Conservation (phyloP, 2,888 invertebrate genomes). For the Tridacna gigas region DNA sequence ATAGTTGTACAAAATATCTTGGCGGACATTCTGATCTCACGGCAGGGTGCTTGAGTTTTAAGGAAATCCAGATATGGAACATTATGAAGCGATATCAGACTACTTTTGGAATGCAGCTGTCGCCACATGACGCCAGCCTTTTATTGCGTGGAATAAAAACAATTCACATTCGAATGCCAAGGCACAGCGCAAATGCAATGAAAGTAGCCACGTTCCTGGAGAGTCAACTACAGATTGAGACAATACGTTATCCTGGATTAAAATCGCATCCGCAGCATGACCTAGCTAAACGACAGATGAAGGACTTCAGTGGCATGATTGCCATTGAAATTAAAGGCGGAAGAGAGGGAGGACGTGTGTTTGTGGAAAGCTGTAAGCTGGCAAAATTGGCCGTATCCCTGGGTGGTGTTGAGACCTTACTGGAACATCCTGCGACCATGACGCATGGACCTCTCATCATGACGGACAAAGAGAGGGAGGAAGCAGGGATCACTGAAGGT, state of each 20-base stretch:
- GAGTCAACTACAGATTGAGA: conserved; percentile 89
- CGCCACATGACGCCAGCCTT: conserved; percentile 76
- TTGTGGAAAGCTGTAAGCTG: conserved; percentile 85
- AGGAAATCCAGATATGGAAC: conserved; percentile 78
- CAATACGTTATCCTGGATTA: conserved; percentile 92
- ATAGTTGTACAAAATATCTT: conserved; percentile 85
- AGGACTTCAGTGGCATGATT: conserved; percentile 96
- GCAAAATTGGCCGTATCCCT: conserved; percentile 92
- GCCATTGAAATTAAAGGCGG: conserved; percentile 94
- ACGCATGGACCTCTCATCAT: conserved; percentile 94
- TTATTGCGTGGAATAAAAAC: conserved; percentile 92
- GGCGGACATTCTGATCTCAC: conserved; percentile 85
- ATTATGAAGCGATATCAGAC: conserved; percentile 73
- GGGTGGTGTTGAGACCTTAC: conserved; percentile 97
- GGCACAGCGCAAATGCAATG: conserved; percentile 92
- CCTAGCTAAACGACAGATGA: conserved; percentile 89
- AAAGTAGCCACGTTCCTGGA: conserved; percentile 93
- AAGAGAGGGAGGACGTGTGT: conserved; percentile 89
- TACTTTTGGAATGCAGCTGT: conserved; percentile 75
- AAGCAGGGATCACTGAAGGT: conserved; percentile 93
- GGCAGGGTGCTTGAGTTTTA: conserved; percentile 81
- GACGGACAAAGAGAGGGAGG: conserved; percentile 90
- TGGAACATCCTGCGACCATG: conserved; percentile 97
- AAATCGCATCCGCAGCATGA: conserved; percentile 79
- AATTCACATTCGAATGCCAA: conserved; percentile 94